phyloP scores from a whole-genome alignment of 1,140 invertebrate species.

The Aphis gossypii region DNA sequence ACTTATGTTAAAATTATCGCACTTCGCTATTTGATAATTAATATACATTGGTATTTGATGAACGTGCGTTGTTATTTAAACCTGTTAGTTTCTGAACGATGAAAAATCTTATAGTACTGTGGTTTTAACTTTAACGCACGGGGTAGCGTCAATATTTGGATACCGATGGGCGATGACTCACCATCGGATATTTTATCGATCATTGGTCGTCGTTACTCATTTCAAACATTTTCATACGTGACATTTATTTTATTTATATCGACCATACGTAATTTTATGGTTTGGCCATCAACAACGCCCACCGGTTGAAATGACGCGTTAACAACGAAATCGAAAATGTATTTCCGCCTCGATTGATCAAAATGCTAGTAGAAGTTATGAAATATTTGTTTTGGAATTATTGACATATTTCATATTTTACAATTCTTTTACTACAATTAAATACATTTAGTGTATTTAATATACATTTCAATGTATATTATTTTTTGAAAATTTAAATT shows the following conservation, averaged over 20 bases:
- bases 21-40: not conserved
- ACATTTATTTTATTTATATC: conserved; percentile 13
- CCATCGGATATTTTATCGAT: not conserved
- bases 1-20: too few relatives aligned
- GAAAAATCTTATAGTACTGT: not conserved
- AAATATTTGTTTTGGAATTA: not conserved
- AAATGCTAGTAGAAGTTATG: not conserved
- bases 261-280: not conserved
- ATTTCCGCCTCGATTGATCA: not conserved
- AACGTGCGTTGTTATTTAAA: not conserved
- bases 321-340: not conserved
- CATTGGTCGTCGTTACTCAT: not conserved
- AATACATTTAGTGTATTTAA: not conserved
- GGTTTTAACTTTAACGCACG: not conserved
- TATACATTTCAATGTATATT: too few relatives aligned
- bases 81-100: not conserved
- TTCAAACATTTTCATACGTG: not conserved
- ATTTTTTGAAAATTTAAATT: not conserved
- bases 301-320: not conserved
- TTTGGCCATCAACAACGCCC: conserved; percentile 3
- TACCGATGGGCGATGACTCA: not conserved
- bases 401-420: not conserved
- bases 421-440: not conserved
- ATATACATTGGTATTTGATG: not conserved
- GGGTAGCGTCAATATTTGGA: not conserved